Evolutionary conservation across 1,140 invertebrate species (phyloP).

Genomic region (Sycophila sp.): DNA sequence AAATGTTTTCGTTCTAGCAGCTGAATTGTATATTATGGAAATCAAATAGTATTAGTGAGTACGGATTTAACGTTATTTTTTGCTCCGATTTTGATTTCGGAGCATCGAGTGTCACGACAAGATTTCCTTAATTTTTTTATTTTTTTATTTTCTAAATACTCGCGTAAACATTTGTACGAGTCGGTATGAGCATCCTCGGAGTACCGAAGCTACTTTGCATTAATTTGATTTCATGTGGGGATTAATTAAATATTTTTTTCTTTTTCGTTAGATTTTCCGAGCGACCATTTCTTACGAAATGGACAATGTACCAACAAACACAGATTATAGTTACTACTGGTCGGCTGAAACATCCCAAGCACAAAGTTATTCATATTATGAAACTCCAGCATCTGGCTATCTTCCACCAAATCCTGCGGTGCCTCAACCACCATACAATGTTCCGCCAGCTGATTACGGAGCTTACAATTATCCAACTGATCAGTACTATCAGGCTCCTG

Average conservation of each 20-base stretch:
- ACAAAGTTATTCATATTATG: constrained; percentile 48
- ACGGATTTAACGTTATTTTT: background rate
- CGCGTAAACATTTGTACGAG: too few species aligned
- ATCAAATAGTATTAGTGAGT: constrained; percentile 29
- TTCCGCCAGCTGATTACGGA: constrained; percentile 46
- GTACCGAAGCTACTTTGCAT: too few species aligned
- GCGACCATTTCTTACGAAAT: constrained; percentile 39
- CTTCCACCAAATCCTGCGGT: constrained; percentile 47
- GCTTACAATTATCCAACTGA: constrained; percentile 38
- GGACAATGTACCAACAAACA: constrained; percentile 47
- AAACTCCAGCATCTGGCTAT: constrained; percentile 37
- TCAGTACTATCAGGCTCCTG: constrained; percentile 46
- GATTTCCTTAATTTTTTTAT: background rate
- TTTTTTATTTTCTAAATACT: background rate
- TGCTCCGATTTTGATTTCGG: too few species aligned
- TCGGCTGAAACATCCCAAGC: constrained; percentile 33
- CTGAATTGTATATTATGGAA: constrained; percentile 21
- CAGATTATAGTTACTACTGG: constrained; percentile 50
- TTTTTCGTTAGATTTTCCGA: constrained; percentile 8
- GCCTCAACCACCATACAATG: constrained; percentile 39
- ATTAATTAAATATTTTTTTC: background rate
- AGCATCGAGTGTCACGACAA: too few species aligned
- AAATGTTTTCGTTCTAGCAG: constrained; percentile 23
- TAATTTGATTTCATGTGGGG: too few species aligned
- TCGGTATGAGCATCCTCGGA: too few species aligned